Conservation (phyloP, 2,797 vertebrate species). For the Gorsachius magnificus region DNA sequence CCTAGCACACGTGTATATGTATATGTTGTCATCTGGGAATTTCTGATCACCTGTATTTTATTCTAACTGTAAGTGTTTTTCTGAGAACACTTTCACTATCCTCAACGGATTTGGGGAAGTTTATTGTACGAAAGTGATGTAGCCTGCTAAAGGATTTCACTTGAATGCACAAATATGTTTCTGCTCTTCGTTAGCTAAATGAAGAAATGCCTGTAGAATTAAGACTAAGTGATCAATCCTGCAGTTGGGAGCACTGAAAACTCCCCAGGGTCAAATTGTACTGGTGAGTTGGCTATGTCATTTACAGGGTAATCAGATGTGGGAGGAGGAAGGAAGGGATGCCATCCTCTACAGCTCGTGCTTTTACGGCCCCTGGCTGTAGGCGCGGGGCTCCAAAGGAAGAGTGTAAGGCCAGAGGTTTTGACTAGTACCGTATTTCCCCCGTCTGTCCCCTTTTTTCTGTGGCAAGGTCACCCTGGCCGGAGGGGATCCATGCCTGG, state of each 20-base stretch:
- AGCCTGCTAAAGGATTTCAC: neutral
- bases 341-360: neutral
- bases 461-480: neutral
- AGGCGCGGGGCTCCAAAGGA: neutral
- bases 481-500: neutral
- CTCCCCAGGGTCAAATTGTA: neutral
- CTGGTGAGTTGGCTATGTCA: neutral
- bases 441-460: accelerated
- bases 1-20: accelerated
- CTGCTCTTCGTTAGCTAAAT: neutral
- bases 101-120: neutral
- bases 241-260: neutral
- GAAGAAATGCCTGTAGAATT: neutral
- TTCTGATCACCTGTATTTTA: neutral
- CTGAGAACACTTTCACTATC: neutral
- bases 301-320: neutral
- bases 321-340: neutral
- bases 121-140: neutral
- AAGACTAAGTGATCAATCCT: neutral
- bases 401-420: neutral
- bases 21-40: neutral
- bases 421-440: neutral
- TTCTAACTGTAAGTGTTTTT: neutral
- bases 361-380: neutral
- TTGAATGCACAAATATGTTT: neutral